phyloP scores from a whole-genome alignment of 2,113 vertebrate genomes.

The Euleptes europaea region DNA sequence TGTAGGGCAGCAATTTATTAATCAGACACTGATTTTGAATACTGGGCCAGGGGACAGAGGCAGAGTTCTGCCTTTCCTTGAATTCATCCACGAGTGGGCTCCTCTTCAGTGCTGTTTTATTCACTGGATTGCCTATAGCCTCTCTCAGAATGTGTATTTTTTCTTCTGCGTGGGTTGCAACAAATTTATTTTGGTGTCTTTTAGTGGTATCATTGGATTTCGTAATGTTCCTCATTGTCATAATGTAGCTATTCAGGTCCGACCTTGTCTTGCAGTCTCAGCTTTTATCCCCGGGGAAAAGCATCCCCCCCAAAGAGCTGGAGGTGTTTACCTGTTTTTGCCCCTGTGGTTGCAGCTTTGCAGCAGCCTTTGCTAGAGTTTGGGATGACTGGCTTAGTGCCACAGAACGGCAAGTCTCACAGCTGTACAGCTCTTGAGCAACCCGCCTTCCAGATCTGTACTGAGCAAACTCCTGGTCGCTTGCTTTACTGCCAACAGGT shows the following conservation, averaged over 20 bases:
- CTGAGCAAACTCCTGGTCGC: not conserved
- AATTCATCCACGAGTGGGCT: not conserved
- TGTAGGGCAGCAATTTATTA: not conserved
- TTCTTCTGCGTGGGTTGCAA: not conserved
- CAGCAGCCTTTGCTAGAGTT: not conserved
- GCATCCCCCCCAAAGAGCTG: not conserved
- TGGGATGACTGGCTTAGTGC: not conserved
- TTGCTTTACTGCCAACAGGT: not conserved
- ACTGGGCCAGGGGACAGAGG: not conserved
- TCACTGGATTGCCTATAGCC: not conserved
- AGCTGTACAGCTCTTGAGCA: not conserved
- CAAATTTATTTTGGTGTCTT: not conserved
- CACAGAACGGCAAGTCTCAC: not conserved
- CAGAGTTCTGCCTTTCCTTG: not conserved
- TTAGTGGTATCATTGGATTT: fast-evolving
- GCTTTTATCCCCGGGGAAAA: not conserved
- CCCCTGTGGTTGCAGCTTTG: not conserved
- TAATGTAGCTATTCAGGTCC: not conserved
- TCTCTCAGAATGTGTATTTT: not conserved
- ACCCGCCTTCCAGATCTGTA: not conserved
- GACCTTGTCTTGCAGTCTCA: fast-evolving
- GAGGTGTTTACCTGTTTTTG: not conserved
- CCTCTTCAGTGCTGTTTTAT: not conserved
- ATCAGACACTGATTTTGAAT: not conserved
- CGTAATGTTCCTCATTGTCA: not conserved